These are phyloP conservation scores for Siderastrea siderea DNA, from an alignment of 92 coral and sea anemone species.

Conservation along the genomic window DNA sequence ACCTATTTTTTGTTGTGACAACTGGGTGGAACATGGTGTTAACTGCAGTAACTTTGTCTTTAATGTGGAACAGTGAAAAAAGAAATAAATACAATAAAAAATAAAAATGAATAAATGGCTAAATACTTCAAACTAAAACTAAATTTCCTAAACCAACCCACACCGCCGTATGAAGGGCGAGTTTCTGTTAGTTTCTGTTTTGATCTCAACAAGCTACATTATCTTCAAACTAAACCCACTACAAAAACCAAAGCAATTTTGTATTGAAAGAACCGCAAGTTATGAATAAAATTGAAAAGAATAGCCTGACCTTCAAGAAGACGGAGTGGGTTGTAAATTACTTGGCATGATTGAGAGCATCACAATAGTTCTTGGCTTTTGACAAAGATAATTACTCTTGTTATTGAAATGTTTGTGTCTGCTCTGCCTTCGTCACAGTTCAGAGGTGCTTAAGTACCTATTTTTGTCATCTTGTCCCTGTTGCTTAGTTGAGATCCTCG, in stretches of 20 bases:
- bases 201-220: too few species aligned
- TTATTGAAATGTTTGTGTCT: neutral
- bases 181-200: too few species aligned
- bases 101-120: too few species aligned
- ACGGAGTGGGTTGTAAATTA: neutral
- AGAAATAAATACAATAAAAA: too few species aligned
- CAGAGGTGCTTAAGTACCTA: neutral
- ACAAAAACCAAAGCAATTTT: neutral
- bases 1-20: neutral
- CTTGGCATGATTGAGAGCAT: neutral
- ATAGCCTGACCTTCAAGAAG: neutral
- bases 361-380: neutral
- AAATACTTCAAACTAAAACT: neutral
- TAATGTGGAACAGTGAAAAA: neutral
- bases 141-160: neutral
- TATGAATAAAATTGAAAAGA: conserved; percentile 1
- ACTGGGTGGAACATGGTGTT: neutral
- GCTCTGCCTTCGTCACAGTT: neutral
- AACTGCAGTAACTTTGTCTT: neutral
- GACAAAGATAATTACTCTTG: conserved; percentile 1
- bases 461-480: neutral
- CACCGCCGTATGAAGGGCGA: too few species aligned
- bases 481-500: neutral
- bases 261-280: neutral
- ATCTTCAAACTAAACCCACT: neutral